Evolutionary conservation across 2,797 vertebrate species (phyloP), one percentile per base, ranked within the genome.

Genomic region (Arnoldichthys spilopterus): DNA sequence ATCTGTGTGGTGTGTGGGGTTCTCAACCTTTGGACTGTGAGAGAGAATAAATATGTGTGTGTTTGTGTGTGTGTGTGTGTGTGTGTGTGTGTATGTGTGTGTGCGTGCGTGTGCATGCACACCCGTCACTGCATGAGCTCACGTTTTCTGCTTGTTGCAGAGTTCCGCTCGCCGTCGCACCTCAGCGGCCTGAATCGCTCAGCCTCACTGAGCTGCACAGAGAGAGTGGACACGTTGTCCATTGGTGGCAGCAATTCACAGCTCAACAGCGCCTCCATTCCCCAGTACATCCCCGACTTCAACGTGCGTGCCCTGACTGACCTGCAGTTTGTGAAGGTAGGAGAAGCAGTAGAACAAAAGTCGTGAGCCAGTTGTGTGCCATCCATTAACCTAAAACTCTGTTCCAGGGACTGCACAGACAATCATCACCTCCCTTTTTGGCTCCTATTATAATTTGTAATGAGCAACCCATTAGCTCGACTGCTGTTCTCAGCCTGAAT

Each of bases 271-370:
- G 83, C 90, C 0, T 20, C 89, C 1, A 84, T 90, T 22, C 67
- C 88, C 3, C 96, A 95, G 89, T 98, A 99, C 78, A 59, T 93
- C 24, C 96, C 97, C 0, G 97, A 99, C 87, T 99, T 98, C 94
- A 96, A 95, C 1, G 96, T 99, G 0, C 94, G 97, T 0, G 97
- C 97, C 0, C 94, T 99, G 72, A 89, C 85, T 0, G 96, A 98
- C 90, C 92, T 98, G 24, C 97, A 98, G 93, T 98, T 92, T 30
- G 93, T 97, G 76, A 99, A 98, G 97, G 97, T 98, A 88, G 32
- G 75, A 67, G 16, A 11, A 75, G 6, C 30, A 26, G 0, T n/a
- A 13, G 16, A 22, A 53, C 26, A 56, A 28, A 24, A 9, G 34
- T 37, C 8, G 3, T 37, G 34, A 37, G 34, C 34, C 34, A 37